Percentiles rank a stretch among this genome's conserved stretches.
Evolutionary conservation across 2,888 invertebrate species (phyloP).

Genomic region (Neoscelio sp.): DNA sequence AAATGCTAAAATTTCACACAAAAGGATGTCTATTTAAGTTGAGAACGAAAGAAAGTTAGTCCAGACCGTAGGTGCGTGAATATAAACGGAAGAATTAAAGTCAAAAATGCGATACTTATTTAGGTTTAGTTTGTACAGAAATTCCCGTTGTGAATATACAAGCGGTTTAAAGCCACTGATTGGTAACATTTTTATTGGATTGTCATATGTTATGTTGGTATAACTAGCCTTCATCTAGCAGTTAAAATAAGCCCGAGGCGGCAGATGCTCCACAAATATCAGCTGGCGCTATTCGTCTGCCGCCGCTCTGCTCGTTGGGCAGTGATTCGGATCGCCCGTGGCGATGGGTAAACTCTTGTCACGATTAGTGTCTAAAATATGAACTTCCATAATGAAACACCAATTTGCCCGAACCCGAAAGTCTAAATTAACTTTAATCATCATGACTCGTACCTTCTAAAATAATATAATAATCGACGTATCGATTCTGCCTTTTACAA

Average conservation of each 20-base stretch:
- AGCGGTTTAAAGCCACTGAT: slow-evolving; percentile 65
- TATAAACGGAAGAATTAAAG: slow-evolving; percentile 7
- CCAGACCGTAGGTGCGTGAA: background rate
- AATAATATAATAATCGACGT: no score
- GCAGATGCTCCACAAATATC: slow-evolving; percentile 80
- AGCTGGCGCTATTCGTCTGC: slow-evolving; percentile 76
- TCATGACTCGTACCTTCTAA: slow-evolving; percentile 33
- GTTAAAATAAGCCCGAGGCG: slow-evolving; percentile 70
- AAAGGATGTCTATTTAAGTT: background rate
- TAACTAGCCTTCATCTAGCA: slow-evolving; percentile 71
- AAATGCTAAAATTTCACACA: background rate
- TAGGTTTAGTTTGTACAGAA: slow-evolving; percentile 29
- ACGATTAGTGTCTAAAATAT: slow-evolving; percentile 63
- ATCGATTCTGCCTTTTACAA: no score
- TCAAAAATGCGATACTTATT: slow-evolving; percentile 25
- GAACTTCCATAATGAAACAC: slow-evolving; percentile 49
- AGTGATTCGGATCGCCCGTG: slow-evolving; percentile 74
- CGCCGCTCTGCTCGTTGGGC: slow-evolving; percentile 72
- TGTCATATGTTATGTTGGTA: slow-evolving; percentile 64
- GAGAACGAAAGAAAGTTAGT: slow-evolving; percentile 11
- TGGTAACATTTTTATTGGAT: slow-evolving; percentile 58
- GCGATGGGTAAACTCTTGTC: slow-evolving; percentile 59
- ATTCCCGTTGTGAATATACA: slow-evolving; percentile 44
- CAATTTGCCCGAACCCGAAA: slow-evolving; percentile 39
- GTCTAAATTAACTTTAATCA: slow-evolving; percentile 51